Evolutionary conservation across 2,113 vertebrate genomes (phyloP).

Genomic region (Antechinus flavipes): DNA sequence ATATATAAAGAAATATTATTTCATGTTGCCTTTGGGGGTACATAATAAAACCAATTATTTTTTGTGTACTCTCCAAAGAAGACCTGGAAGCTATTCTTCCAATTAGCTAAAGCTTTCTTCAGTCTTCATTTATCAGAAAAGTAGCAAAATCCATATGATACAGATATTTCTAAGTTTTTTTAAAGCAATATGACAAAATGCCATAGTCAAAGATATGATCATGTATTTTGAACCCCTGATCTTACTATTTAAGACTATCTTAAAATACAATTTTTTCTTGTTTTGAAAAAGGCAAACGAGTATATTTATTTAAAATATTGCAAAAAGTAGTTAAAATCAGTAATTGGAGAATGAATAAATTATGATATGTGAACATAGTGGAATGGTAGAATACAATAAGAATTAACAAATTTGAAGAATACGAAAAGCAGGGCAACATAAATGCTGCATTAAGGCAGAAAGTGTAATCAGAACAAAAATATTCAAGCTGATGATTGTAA

Average conservation of each 20-base stretch:
- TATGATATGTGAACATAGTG: not conserved
- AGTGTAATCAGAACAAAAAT: not conserved
- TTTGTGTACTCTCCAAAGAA: not conserved
- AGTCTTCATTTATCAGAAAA: not conserved
- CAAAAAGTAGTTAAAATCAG: not conserved
- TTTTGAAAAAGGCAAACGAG: not conserved
- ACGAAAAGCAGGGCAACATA: not conserved
- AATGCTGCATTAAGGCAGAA: not conserved
- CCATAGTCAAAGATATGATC: not conserved
- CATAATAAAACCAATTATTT: not conserved
- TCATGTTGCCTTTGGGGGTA: not conserved
- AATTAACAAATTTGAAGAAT: not conserved
- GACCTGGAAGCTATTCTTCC: not conserved
- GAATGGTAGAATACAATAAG: not conserved
- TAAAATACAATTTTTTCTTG: not conserved
- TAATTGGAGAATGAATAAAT: not conserved
- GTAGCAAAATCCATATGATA: not conserved
- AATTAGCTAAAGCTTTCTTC: not conserved
- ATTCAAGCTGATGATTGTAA: not conserved
- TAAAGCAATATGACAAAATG: not conserved
- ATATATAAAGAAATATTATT: no score
- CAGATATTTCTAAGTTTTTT: not conserved
- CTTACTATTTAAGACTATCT: not conserved
- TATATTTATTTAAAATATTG: not conserved
- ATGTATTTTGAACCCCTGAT: not conserved